Evolutionary conservation across 1,140 invertebrate genomes (phyloP).

Genomic region (Drepana arcuata): DNA sequence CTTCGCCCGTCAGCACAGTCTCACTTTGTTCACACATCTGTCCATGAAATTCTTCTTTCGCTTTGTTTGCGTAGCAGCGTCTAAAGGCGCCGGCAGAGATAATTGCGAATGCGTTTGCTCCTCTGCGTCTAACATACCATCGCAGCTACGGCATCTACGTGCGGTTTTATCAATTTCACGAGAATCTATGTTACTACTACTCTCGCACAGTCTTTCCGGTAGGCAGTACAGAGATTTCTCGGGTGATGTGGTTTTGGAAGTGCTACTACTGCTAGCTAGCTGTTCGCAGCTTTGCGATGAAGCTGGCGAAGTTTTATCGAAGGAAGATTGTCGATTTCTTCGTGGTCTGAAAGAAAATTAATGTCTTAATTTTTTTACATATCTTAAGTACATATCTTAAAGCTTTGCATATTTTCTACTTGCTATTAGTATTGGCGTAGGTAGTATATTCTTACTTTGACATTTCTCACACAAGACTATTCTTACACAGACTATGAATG

Average conservation of each 20-base stretch:
- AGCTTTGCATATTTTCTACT: too few species aligned
- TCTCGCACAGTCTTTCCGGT: constrained; percentile 52
- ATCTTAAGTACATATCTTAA: too few species aligned
- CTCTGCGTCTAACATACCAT: constrained; percentile 56
- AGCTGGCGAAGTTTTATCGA: constrained; percentile 41
- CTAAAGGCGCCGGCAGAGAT: constrained; percentile 51
- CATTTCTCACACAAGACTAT: constrained; percentile 3
- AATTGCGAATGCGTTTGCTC: constrained; percentile 49
- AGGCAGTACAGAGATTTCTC: constrained; percentile 51
- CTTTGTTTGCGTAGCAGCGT: constrained; percentile 67
- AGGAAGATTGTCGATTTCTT: constrained; percentile 54
- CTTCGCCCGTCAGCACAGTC: constrained; percentile 75
- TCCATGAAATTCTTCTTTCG: constrained; percentile 83
- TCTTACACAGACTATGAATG: neutral
- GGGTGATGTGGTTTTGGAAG: constrained; percentile 45
- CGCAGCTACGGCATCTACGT: constrained; percentile 59
- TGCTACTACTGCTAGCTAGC: constrained; percentile 55
- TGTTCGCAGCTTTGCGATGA: constrained; percentile 77
- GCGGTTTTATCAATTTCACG: constrained; percentile 32
- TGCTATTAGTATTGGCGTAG: too few species aligned
- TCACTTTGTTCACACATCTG: constrained; percentile 83
- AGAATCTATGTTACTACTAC: constrained; percentile 46
- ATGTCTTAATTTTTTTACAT: too few species aligned
- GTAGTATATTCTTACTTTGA: too few species aligned
- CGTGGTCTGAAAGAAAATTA: constrained; percentile 58